Evolutionary conservation across 1,140 invertebrate species (phyloP).

Genomic region (Zaprionus vittiger): DNA sequence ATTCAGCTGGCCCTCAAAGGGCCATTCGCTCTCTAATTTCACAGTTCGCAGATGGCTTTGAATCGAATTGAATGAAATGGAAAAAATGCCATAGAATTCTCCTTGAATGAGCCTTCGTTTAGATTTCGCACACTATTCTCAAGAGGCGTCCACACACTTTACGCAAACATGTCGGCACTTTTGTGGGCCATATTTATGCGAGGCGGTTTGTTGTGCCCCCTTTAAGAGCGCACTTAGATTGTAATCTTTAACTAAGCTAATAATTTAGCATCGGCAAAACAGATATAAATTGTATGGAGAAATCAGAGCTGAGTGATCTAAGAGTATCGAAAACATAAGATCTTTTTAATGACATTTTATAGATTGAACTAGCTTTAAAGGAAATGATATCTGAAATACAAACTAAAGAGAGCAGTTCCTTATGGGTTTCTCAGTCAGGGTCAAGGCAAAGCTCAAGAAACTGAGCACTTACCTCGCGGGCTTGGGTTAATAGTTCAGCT

Average conservation of each 20-base stretch:
- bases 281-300: not conserved
- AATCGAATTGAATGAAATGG: constrained; percentile 73
- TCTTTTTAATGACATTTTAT: not conserved
- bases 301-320: not conserved
- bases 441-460: not conserved
- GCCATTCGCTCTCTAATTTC: constrained; percentile 60
- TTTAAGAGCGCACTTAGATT: constrained; percentile 26
- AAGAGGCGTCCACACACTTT: constrained; percentile 38
- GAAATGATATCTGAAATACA: no score
- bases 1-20: constrained; percentile 42
- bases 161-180: constrained; percentile 47
- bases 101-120: constrained; percentile 67
- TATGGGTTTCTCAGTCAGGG: not conserved
- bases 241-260: constrained; percentile 30
- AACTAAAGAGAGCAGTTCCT: no score
- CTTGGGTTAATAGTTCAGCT: constrained; percentile 6
- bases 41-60: constrained; percentile 71
- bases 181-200: constrained; percentile 50
- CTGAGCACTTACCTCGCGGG: constrained; percentile 11
- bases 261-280: not conserved
- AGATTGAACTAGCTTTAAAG: no score
- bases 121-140: constrained; percentile 69
- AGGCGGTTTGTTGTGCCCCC: constrained; percentile 8
- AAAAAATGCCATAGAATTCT: constrained; percentile 64
- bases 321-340: not conserved